Evolutionary conservation across 2,888 invertebrate genomes (phyloP), one percentile per base, ranked within the genome.

Genomic region (Cryptus viduatorius): DNA sequence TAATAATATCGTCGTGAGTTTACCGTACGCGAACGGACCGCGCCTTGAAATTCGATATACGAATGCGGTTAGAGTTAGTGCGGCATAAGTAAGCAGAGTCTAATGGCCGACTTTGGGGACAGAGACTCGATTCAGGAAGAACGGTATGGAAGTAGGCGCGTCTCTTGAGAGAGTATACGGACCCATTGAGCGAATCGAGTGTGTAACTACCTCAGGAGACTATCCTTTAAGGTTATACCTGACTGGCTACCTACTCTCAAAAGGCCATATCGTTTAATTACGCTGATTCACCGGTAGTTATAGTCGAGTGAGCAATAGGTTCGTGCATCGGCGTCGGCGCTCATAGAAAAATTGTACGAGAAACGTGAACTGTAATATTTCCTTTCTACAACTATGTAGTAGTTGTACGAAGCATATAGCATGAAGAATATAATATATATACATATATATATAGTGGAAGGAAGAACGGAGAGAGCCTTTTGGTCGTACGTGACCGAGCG

Each of bases 221-320:
- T 68, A 48, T 69, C 46, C 61, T 65, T 72, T 31, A 50, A 79
- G 69, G 69, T 37, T 48, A 46, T 73, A 67, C 59, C 59, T 61
- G 77, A 56, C 75, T 44, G 19, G 79, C 64, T 56, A 24, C 44
- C 59, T 42, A 67, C 59, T 67, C 53, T 81, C 19, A 29, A 73
- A 73, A 80, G 56, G 80, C 46, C 59, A 56, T 4, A 69, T 73
- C 73, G 69, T 81, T 84, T 78, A 78, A 84, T 84, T 78, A 81
- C 64, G 84, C 71, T 84, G 84, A 84, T 81, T 84, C 81, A 84
- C 79, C 73, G 73, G 61, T 65, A 46, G 77, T 84, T 69, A 81
- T 73, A 73, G 65, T 31, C 81, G 81, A 80, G 72, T 46, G 80
- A 78, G 84, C 73, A 73, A 77, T 75, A 76, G 53, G 75, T 61